These are phyloP conservation scores for Aricia artaxerxes DNA, from an alignment of 2,888 invertebrate genomes.

Conservation along the genomic window DNA sequence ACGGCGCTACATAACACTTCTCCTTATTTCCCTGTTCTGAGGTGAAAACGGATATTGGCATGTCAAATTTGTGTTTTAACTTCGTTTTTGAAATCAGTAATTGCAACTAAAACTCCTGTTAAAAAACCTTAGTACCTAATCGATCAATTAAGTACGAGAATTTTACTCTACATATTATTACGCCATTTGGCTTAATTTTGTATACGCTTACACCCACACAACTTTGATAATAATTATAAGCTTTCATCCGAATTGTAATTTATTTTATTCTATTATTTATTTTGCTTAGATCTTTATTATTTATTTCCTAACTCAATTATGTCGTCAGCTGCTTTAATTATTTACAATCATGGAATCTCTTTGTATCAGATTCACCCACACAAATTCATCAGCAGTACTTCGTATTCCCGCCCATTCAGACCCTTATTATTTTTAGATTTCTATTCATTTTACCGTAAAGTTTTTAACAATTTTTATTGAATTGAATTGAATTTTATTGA, in stretches of 20 bases:
- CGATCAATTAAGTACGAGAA: too few species aligned
- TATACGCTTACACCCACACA: too few species aligned
- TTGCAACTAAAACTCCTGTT: too few species aligned
- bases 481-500: neutral
- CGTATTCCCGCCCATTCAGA: neutral
- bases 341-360: slow-evolving; percentile 16
- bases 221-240: too few species aligned
- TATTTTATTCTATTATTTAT: neutral
- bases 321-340: neutral
- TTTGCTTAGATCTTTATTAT: neutral
- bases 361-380: slow-evolving; percentile 16
- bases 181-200: too few species aligned
- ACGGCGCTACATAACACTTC: too few species aligned
- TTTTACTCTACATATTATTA: too few species aligned
- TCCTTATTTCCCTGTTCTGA: too few species aligned
- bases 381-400: neutral
- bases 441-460: neutral
- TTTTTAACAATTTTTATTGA: neutral
- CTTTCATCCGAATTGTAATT: neutral
- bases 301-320: neutral
- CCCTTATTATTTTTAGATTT: neutral
- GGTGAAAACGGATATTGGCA: too few species aligned
- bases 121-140: too few species aligned
- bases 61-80: too few species aligned
- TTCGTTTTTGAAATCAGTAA: too few species aligned